Conservation (phyloP, 1,140 invertebrate genomes). For the Philotrypesis tridentata region DNA sequence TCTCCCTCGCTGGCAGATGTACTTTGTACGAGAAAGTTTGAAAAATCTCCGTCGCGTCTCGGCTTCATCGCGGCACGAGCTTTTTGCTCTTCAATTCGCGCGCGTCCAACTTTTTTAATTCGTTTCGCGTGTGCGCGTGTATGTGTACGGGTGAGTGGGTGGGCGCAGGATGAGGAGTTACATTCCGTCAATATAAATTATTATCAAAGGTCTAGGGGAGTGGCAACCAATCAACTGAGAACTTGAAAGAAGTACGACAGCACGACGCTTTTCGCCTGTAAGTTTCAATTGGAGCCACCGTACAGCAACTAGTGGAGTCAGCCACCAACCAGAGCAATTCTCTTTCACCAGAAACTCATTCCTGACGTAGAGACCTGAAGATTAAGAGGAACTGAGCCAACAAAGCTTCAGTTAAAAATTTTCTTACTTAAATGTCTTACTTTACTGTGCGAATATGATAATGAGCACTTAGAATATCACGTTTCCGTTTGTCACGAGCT, state of each 20-base stretch:
- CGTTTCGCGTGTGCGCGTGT: no score
- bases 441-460: no score
- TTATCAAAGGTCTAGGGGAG: background rate
- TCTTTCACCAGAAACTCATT: background rate
- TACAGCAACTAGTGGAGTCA: background rate
- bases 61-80: no score
- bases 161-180: no score
- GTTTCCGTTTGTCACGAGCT: no score
- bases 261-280: background rate
- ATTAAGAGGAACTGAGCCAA: background rate
- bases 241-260: background rate
- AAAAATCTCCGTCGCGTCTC: background rate
- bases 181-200: background rate
- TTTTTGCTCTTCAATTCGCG: no score
- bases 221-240: background rate
- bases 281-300: slow-evolving; percentile 22
- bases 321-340: slow-evolving; percentile 3
- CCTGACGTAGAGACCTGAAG: background rate
- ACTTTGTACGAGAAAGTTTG: background rate
- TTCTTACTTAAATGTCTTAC: slow-evolving; percentile 7
- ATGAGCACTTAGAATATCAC: no score
- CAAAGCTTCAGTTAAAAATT: slow-evolving; percentile 17
- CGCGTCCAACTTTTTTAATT: no score
- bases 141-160: no score
- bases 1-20: background rate